Evolutionary conservation across 2,888 invertebrate species (phyloP).

Genomic region (Folsomia candida): DNA sequence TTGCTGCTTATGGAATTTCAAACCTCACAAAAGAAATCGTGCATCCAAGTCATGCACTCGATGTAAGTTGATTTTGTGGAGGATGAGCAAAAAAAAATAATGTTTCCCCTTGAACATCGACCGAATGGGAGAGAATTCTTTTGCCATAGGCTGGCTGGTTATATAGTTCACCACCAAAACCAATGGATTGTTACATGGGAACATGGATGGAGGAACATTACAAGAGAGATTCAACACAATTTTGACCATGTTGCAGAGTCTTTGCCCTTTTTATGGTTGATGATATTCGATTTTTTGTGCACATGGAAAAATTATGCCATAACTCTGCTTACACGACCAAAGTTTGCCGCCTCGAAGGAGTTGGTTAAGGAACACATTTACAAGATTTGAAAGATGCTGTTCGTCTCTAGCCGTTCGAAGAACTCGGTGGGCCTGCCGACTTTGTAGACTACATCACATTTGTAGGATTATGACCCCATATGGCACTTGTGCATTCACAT

Average conservation of each 20-base stretch:
- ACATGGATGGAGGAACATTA: neutral
- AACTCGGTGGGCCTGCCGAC: no score
- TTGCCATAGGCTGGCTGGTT: neutral
- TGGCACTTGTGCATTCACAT: constrained; percentile 1
- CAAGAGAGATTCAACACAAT: neutral
- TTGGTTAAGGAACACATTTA: neutral
- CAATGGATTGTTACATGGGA: neutral
- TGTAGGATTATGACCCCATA: neutral
- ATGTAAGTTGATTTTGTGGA: no score
- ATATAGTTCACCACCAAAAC: neutral
- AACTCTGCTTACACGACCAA: neutral
- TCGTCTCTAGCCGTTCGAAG: neutral
- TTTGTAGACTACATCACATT: no score
- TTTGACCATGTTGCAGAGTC: constrained; percentile 8
- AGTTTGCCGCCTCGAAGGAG: neutral
- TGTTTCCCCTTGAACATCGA: no score
- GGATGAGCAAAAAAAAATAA: no score
- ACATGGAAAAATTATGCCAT: neutral
- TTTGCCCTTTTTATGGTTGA: constrained; percentile 14
- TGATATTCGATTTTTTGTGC: constrained; percentile 5
- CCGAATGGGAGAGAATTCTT: no score
- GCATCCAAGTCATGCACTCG: neutral
- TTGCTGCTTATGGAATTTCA: neutral
- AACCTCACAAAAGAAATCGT: neutral
- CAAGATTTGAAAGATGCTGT: neutral